Percentiles rank a stretch among this genome's conserved stretches.
phyloP scores from a whole-genome alignment of 2,888 invertebrate genomes.

The Ctena decussata region DNA sequence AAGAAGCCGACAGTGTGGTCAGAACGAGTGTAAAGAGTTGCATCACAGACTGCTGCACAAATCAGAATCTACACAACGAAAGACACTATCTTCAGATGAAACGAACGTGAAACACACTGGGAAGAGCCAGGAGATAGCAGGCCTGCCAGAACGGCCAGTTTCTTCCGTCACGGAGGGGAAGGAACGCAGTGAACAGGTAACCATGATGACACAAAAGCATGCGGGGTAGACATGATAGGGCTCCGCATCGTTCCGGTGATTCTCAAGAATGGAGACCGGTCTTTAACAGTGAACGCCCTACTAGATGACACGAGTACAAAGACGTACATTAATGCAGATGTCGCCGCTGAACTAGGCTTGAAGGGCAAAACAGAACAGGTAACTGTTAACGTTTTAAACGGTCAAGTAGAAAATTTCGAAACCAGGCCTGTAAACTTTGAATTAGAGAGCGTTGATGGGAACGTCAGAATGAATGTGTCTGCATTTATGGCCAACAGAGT shows the following conservation, averaged over 20 bases:
- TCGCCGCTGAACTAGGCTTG: slow-evolving; percentile 37
- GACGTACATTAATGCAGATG: no score
- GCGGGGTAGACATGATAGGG: neutral
- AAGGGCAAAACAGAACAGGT: neutral
- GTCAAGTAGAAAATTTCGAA: slow-evolving; percentile 37
- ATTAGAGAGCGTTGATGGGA: slow-evolving; percentile 32
- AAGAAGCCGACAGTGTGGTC: slow-evolving; percentile 16
- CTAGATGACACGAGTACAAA: no score
- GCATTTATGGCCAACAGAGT: slow-evolving; percentile 38
- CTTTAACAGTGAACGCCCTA: slow-evolving; percentile 49
- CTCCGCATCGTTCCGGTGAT: slow-evolving; percentile 41
- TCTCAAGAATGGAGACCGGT: slow-evolving; percentile 16
- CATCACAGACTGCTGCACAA: no score
- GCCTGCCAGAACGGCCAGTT: neutral
- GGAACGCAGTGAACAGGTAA: neutral
- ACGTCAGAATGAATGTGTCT: neutral
- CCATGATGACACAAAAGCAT: neutral
- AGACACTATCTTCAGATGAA: neutral
- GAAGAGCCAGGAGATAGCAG: neutral
- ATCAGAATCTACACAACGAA: neutral
- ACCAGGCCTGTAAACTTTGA: slow-evolving; percentile 36
- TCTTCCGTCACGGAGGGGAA: slow-evolving; percentile 11
- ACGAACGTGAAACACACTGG: neutral
- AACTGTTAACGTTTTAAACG: slow-evolving; percentile 26
- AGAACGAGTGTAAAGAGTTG: slow-evolving; percentile 13